Base-by-base conservation (phyloP, 2,888 invertebrate genomes). In the Cyrtodaria siliqua region DNA sequence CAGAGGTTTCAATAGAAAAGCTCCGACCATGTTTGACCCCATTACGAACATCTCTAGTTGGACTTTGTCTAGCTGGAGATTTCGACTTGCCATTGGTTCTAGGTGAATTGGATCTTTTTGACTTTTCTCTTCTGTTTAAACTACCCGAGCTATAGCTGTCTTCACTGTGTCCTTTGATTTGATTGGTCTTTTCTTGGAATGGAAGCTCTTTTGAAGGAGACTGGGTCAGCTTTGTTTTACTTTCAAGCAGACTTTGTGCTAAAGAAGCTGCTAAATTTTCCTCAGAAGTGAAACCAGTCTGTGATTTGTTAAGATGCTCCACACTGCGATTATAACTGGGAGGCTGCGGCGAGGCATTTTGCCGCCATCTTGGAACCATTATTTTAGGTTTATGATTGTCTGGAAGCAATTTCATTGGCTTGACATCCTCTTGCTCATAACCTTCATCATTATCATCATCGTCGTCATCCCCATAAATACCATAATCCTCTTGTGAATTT, bases 401-500 rank as follows among this genome's bases (percentile, higher is more conserved):
- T 40, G 67, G 63, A 26, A 81, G 55, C 26, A 81, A 49, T 33
- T 69, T 67, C 81, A 78, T 78, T 50, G 81, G 77, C 50, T 70
- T 67, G 0, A 77, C 71, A 61, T 74, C 56, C 38, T 71, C 61
- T 53, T 73, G 14, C 63, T 61, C n/a, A n/a, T n/a, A n/a, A n/a
- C n/a, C n/a, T n/a, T n/a, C n/a, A n/a, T n/a, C n/a, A n/a, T n/a
- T n/a, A 64, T 70, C 67, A 18, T 70, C 80, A 49, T 81, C 82
- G 33, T 80, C 85, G 52, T 82, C 84, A 60, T 84, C 80, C 47
- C 84, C 84, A 78, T 80, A 87, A 14, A 86, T 80, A 16, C 87
- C 85, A 78, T 80, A 85, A 79, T 84, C 84, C 42, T 85, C 84
- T 53, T 77, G 67, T 18, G 38, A 24, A 33, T 44, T 40, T n/a